phyloP scores from a whole-genome alignment of 2,113 vertebrate genomes.

The Esox niger region DNA sequence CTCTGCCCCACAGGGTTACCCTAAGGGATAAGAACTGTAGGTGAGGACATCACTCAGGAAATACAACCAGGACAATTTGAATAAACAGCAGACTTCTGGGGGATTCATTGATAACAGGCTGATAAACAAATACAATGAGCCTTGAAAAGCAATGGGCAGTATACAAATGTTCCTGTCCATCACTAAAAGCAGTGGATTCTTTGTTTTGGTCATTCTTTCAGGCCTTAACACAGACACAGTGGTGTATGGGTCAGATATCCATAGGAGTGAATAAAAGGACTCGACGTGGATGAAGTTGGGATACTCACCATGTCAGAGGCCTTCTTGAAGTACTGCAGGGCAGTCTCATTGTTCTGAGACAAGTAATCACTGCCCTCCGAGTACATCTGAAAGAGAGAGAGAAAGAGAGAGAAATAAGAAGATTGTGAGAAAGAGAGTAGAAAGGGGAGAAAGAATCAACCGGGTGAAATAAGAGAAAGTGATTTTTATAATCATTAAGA shows the following conservation, averaged over 20 bases:
- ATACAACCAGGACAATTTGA: background rate
- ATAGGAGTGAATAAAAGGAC: background rate
- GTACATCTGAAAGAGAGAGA: constrained; percentile 84
- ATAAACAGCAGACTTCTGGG: too few relatives aligned
- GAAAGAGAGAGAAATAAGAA: background rate
- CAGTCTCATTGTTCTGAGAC: constrained; percentile 94
- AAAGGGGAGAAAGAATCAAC: background rate
- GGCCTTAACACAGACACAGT: too few relatives aligned
- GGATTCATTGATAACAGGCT: too few relatives aligned
- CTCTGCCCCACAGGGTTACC: constrained; percentile 98
- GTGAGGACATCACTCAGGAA: background rate
- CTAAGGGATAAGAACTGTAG: constrained; percentile 60
- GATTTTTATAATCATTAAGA: too few relatives aligned
- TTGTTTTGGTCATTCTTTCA: too few relatives aligned
- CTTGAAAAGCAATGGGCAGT: too few relatives aligned
- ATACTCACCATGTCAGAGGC: constrained; percentile 90
- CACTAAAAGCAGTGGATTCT: too few relatives aligned
- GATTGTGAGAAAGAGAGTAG: background rate
- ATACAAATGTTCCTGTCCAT: too few relatives aligned
- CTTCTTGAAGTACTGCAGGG: constrained; percentile 96
- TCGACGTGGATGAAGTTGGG: too few relatives aligned
- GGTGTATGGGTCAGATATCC: too few relatives aligned
- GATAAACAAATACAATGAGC: too few relatives aligned
- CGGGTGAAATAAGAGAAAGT: too few relatives aligned
- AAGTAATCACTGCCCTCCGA: constrained; percentile 94